These are phyloP conservation scores for Tigriopus californicus DNA, from an alignment of 2,888 invertebrate genomes.

Conservation along the genomic window DNA sequence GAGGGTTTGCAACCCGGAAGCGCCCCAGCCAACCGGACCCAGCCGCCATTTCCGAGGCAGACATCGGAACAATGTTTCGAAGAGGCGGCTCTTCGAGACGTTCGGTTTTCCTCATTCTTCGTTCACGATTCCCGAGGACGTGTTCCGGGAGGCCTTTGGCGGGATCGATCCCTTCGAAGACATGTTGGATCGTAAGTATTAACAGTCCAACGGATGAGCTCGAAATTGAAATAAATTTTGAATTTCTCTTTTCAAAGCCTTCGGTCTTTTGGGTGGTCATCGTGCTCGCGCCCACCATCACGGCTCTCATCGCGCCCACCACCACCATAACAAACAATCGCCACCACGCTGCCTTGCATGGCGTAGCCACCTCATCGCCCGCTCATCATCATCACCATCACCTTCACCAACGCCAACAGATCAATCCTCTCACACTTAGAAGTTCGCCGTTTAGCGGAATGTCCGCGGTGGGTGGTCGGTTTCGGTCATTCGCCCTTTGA, in stretches of 20 bases:
- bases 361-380: too few relatives aligned
- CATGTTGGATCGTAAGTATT: conserved; percentile 36
- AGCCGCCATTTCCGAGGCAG: not conserved
- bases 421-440: not conserved
- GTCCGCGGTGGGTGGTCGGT: conserved; percentile 33
- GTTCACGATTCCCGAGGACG: conserved; percentile 97
- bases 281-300: not conserved
- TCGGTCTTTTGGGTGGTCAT: not conserved
- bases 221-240: not conserved
- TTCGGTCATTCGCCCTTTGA: conserved; percentile 46
- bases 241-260: not conserved
- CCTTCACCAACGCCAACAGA: not conserved
- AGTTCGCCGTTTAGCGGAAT: conserved; percentile 16
- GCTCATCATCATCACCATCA: conserved; percentile 19
- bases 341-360: conserved; percentile 15
- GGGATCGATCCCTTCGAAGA: conserved; percentile 59
- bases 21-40: not conserved
- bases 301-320: not conserved
- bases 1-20: conserved; percentile 47
- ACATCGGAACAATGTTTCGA: not conserved
- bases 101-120: conserved; percentile 50
- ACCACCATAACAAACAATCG: conserved; percentile 18
- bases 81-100: not conserved
- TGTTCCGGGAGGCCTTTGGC: conserved; percentile 95
- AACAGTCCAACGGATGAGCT: not conserved